Evolutionary conservation across 2,113 vertebrate genomes (phyloP), one percentile per base, ranked within the genome.

Genomic region (Ranitomeya imitator): DNA sequence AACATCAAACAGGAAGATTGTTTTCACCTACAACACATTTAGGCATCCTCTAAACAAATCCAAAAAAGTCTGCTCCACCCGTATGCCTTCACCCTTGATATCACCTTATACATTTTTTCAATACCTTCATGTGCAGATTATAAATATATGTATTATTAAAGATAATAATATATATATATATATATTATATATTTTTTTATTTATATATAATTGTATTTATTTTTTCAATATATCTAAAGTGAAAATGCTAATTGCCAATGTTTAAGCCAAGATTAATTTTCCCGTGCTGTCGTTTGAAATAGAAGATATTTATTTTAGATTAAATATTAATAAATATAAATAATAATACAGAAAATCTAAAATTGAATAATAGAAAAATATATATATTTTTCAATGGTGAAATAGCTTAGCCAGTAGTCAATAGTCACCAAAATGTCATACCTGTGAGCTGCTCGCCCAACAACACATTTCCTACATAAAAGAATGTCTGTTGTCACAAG

Each of bases 391-490:
- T 31, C 2, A 31, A 31, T 31, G 26, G 26, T 31, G 13, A 57
- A 45, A 23, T 15, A 23, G 18, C 31, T 52, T 45, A 63, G 59
- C 37, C 6, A 11, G 45, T 14, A 83, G 65, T 83, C 15, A 65
- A n/a, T n/a, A 83, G 65, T 54, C 79, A 63, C 57, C 31, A 61
- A 63, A 45, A 82, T 12, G 14, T 63, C 14, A 52, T 83, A 60
- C 26, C 55, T 80, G 10, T 13, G 45, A 83, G 31, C 80, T 19
- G 19, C 19, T 14, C 61, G 31, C 31, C 19, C 59, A 67, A 19
- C 23, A 83, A 83, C 52, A 61, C 63, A 21, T 61, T 76, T 85
- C 55, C 71, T 76, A 85, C 71, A 85, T 85, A 15, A 85, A 85
- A 85, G 55, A 0, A 8, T n/a, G n/a, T 76, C 9, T 77, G 84